Base-by-base conservation (phyloP, 2,888 invertebrate species). In the Ariolimax columbianus region DNA sequence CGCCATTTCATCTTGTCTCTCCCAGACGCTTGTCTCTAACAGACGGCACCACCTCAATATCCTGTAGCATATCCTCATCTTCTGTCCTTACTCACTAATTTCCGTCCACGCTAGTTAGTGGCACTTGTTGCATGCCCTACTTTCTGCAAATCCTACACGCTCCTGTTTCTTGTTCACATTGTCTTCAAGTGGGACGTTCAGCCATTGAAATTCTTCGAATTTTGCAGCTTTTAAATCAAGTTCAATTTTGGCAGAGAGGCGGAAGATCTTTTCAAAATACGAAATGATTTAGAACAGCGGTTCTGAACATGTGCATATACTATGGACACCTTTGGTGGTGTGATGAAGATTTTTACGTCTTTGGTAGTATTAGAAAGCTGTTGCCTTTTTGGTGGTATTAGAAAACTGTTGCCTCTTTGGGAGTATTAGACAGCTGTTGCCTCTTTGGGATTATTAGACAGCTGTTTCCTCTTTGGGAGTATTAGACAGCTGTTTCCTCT, bases 221-320 rank as follows among this genome's bases (percentile, higher is more conserved):
- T 43, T 43, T 73, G 47, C 43, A 43, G 26, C 43, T 73, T 43
- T 73, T 43, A 73, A 73, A 73, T 73, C 73, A 73, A 73, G 73
- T 73, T 43, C 43, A 73, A 73, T 73, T 73, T 73, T 30, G 66
- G 66, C 33, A 33, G 33, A 33, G 66, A 66, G 14, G 43, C 7
- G 3, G 40, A 40, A 40, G 14, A 9, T 43, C 43, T 73, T 73
- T 73, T 73, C 7, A n/a, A n/a, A n/a, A n/a, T 43, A 43, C 47
- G n/a, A 43, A 43, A 43, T 43, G 43, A 73, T 73, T 73, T 73
- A 43, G 43, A 73, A 73, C 43, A 30, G 17, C 73, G n/a, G n/a
- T n/a, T n/a, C n/a, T n/a, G n/a, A n/a, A n/a, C n/a, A n/a, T n/a
- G n/a, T n/a, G n/a, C n/a, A n/a, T n/a, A n/a, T n/a, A n/a, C n/a